Evolutionary conservation across 2,888 invertebrate species (phyloP).

Genomic region (Venustoraphidia nigricollis): DNA sequence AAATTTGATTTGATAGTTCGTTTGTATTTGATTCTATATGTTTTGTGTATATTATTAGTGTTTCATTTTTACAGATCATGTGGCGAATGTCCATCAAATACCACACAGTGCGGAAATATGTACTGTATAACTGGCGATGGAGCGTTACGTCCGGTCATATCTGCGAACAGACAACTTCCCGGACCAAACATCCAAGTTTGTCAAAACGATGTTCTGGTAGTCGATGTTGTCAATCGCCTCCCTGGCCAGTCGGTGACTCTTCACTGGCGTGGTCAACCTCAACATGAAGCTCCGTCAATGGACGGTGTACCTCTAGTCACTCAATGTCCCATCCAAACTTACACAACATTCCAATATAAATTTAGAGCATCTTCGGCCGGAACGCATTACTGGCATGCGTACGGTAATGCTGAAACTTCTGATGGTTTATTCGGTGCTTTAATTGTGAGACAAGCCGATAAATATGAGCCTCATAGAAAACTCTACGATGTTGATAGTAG

Average conservation of each 20-base stretch:
- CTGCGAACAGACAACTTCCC: conserved; percentile 52
- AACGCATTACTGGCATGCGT: conserved; percentile 59
- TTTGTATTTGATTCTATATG: too few relatives aligned
- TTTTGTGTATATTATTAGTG: background rate
- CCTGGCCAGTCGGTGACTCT: conserved; percentile 50
- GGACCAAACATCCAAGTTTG: conserved; percentile 48
- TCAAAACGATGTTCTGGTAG: conserved; percentile 54
- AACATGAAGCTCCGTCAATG: conserved; percentile 52
- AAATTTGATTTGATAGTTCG: too few relatives aligned
- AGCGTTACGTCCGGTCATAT: conserved; percentile 41
- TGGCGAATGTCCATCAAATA: conserved; percentile 45
- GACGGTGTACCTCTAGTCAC: conserved; percentile 65
- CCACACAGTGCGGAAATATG: conserved; percentile 39
- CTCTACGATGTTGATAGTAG: conserved; percentile 57
- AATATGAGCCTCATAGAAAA: conserved; percentile 39
- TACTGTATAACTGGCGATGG: conserved; percentile 53
- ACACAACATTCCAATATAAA: conserved; percentile 52
- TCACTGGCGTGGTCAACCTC: conserved; percentile 69
- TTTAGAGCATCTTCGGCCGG: conserved; percentile 51
- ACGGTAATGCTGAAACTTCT: conserved; percentile 49
- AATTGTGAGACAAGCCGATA: conserved; percentile 48
- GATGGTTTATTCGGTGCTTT: conserved; percentile 57
- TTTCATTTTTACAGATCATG: conserved; percentile 36
- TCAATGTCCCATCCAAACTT: conserved; percentile 55
- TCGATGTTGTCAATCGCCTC: conserved; percentile 55